phyloP scores from a whole-genome alignment of 1,140 invertebrate genomes.

The Drosophila repletoides region DNA sequence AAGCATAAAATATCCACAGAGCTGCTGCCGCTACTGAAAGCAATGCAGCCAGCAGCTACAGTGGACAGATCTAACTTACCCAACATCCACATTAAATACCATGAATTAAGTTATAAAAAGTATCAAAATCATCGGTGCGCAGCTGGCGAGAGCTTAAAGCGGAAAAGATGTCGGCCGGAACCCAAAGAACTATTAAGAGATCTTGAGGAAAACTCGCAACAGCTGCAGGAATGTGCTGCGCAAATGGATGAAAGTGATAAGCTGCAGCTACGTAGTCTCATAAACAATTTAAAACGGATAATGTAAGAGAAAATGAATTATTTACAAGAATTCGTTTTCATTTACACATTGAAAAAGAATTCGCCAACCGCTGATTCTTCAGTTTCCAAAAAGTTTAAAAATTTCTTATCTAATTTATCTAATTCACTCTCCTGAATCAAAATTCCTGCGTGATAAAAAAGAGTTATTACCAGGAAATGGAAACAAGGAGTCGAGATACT shows the following conservation, averaged over 20 bases:
- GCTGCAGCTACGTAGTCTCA: conserved; percentile 5
- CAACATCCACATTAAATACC: background rate
- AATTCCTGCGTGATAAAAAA: conserved; percentile 38
- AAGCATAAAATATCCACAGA: background rate
- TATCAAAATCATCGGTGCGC: background rate
- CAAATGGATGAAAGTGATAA: conserved; percentile 24
- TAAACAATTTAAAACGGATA: conserved; percentile 21
- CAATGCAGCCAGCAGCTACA: background rate
- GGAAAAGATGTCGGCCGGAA: conserved; percentile 6
- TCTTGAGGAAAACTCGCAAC: conserved; percentile 6
- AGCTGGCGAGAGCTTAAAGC: background rate
- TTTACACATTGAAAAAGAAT: background rate
- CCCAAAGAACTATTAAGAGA: conserved; percentile 31
- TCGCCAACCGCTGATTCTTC: background rate
- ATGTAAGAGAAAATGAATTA: background rate
- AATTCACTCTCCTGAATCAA: conserved; percentile 11
- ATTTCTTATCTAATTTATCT: background rate
- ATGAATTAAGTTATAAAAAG: conserved; percentile 6
- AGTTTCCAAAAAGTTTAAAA: background rate
- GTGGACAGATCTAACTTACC: background rate
- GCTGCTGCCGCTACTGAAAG: conserved; percentile 5
- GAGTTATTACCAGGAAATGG: background rate
- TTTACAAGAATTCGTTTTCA: background rate
- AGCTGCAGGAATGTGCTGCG: background rate
- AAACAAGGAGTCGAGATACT: no score